Evolutionary conservation across 2,113 vertebrate species (phyloP), one percentile per base, ranked within the genome.

Genomic region (Odontesthes bonariensis): DNA sequence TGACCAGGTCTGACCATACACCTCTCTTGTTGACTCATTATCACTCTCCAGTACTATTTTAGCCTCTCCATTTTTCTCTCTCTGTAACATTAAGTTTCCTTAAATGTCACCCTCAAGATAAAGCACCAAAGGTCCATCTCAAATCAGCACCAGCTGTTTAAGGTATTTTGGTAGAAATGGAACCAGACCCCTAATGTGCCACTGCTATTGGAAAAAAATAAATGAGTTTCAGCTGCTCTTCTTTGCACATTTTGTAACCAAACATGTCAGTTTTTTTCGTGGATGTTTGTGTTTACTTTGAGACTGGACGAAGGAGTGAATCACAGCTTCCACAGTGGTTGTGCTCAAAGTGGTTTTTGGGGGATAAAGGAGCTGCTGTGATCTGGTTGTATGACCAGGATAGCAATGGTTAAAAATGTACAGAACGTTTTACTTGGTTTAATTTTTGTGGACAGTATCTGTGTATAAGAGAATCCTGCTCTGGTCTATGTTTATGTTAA

Each of bases 271-370:
- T 57, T 79, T 81, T 71, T 77, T 68, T 81, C 76, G 46, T 47
- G 56, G 58, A 71, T 75, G 82, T 86, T 86, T 89, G 79, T 81
- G 67, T 69, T 81, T 86, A 75, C 57, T 8, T 23, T 46, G 38
- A 78, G 86, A 86, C 85, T 90, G 67, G 49, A 76, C 83, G 82
- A 88, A 80, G 73, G 63, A 82, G 68, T 91, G 86, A 93, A 88
- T 91, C 89, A 91, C 63, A 73, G 81, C 79, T 75, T 81, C 20
- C 61, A 60, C 47, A 77, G 74, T 63, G 76, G 83, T 86, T 58
- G 46, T 75, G 62, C 82, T 85, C 80, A 71, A 55, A 85, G 79
- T 77, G 79, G 81, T 89, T 90, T 85, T 80, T 20, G 77, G 74
- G 69, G 44, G 60, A 70, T 27, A 86, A 81, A 52, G 32, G 72